phyloP scores from a whole-genome alignment of 2,113 vertebrate genomes.

The Boleophthalmus pectinirostris region DNA sequence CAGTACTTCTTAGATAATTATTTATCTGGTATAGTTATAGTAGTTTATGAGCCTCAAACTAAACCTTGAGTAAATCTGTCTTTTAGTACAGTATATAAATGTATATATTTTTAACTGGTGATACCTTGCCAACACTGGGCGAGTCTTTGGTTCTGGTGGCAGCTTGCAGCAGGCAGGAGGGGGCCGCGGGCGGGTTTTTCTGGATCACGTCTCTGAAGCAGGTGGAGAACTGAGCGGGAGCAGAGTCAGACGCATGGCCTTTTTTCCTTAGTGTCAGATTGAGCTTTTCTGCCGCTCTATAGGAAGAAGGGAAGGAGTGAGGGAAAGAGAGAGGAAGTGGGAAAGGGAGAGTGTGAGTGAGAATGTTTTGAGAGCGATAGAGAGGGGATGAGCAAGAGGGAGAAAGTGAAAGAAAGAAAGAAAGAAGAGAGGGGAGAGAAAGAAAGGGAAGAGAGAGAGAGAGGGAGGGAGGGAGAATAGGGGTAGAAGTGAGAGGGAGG shows the following conservation, averaged over 20 bases:
- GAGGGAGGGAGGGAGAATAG: not conserved
- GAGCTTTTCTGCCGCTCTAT: slow-evolving; percentile 92
- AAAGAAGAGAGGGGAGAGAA: not conserved
- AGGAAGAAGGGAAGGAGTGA: not conserved
- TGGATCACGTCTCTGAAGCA: slow-evolving; percentile 89
- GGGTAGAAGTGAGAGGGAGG: not conserved
- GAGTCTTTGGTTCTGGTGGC: slow-evolving; percentile 89
- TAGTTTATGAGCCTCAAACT: not conserved
- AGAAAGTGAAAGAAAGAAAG: too few relatives aligned
- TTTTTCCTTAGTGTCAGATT: slow-evolving; percentile 91
- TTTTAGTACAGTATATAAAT: not conserved
- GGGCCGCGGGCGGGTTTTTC: slow-evolving; percentile 84
- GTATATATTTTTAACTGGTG: slow-evolving; percentile 13
- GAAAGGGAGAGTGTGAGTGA: not conserved
- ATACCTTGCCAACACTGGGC: slow-evolving; percentile 89
- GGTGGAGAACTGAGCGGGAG: slow-evolving; percentile 82
- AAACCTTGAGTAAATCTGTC: not conserved
- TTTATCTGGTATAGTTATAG: not conserved
- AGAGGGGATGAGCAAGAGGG: not conserved
- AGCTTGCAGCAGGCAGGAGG: slow-evolving; percentile 87
- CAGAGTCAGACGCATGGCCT: slow-evolving; percentile 82
- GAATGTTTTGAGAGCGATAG: too few relatives aligned
- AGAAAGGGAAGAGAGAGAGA: not conserved
- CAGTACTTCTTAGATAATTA: not conserved
- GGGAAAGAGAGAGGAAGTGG: too few relatives aligned